phyloP scores from a whole-genome alignment of 23 tunicate genomes.

The Ciona savignyi region DNA sequence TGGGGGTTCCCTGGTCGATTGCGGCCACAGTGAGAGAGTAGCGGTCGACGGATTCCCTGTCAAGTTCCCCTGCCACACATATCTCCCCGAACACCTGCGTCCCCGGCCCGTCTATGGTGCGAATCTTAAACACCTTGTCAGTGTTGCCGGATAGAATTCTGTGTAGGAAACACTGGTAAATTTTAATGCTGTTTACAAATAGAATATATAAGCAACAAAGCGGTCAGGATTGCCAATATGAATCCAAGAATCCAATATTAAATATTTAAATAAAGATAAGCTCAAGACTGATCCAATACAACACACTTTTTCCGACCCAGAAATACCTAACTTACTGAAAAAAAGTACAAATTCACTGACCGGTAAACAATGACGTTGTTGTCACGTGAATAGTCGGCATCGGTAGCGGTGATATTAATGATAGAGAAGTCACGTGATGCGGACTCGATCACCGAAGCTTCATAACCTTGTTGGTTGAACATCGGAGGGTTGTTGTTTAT shows the following conservation, averaged over 20 bases:
- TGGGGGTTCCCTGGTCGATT: conserved; percentile 54
- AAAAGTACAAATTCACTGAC: conserved; percentile 35
- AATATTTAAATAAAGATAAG: too few relatives aligned
- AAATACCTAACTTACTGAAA: too few relatives aligned
- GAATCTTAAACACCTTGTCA: conserved; percentile 42
- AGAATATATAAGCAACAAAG: background rate
- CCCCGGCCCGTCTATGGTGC: conserved; percentile 21
- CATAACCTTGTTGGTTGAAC: conserved; percentile 30
- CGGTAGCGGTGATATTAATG: conserved; percentile 66
- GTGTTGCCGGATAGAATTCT: conserved; percentile 62
- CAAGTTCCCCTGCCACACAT: conserved; percentile 45
- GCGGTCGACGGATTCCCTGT: conserved; percentile 24
- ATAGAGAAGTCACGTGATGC: conserved; percentile 36
- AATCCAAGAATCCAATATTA: too few relatives aligned
- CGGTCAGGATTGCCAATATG: too few relatives aligned
- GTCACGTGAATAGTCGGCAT: conserved; percentile 52
- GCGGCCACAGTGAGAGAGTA: conserved; percentile 55
- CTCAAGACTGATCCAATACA: too few relatives aligned
- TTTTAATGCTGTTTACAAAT: background rate
- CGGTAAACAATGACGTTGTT: conserved; percentile 52
- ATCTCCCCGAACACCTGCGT: conserved; percentile 43
- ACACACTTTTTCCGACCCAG: too few relatives aligned
- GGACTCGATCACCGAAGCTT: conserved; percentile 30
- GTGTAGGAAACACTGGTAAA: background rate
- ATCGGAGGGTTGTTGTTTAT: conserved; percentile 58